Evolutionary conservation across 2,888 invertebrate species (phyloP).

Genomic region (Apodemia hepburni): DNA sequence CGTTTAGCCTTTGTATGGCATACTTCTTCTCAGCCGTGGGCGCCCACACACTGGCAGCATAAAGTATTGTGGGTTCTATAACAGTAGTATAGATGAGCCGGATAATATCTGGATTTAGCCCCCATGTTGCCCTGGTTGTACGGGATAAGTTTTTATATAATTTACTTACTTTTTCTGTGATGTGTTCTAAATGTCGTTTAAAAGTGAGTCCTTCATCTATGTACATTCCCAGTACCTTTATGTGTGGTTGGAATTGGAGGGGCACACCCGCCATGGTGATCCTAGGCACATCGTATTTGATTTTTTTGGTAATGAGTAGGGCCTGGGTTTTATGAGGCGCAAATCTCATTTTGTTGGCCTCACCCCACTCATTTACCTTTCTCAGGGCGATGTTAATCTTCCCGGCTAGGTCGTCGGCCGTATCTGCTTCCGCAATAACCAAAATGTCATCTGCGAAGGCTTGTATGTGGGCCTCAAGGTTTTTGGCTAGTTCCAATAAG

Average conservation of each 20-base stretch:
- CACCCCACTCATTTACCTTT: constrained; percentile 24
- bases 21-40: not conserved
- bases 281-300: constrained; percentile 22
- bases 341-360: constrained; percentile 27
- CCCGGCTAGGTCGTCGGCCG: constrained; percentile 11
- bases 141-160: no score
- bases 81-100: not conserved
- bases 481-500: no score
- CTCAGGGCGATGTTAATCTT: constrained; percentile 15
- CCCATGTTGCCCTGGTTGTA: not conserved
- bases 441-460: constrained; percentile 30
- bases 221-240: not conserved
- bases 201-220: not conserved
- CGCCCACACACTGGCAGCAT: not conserved
- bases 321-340: constrained; percentile 27
- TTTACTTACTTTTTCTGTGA: no score
- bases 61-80: not conserved
- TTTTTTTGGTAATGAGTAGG: constrained; percentile 22
- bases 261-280: not conserved
- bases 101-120: not conserved
- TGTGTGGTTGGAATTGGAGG: not conserved
- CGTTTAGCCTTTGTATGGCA: not conserved
- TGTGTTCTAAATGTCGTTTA: no score
- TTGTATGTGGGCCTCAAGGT: not conserved
- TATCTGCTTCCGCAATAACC: not conserved